These are phyloP conservation scores for Harpegnathos saltator DNA, from an alignment of 1,140 invertebrate genomes.

Conservation along the genomic window DNA sequence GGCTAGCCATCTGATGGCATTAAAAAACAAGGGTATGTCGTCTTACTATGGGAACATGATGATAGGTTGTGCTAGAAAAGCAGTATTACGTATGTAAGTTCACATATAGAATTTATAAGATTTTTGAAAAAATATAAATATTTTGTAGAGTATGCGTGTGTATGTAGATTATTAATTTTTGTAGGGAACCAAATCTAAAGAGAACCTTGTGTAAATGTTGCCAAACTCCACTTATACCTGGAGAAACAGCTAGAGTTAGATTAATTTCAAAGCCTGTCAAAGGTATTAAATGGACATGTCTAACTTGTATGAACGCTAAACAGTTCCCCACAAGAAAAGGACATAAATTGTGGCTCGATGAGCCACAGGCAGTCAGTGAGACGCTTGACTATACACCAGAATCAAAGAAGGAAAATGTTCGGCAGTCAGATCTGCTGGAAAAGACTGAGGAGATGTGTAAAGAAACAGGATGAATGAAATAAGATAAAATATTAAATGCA, in stretches of 20 bases:
- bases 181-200: slow-evolving; percentile 82
- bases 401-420: slow-evolving; percentile 4
- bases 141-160: slow-evolving; percentile 24
- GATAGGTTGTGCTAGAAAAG: slow-evolving; percentile 81
- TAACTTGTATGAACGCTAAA: slow-evolving; percentile 75
- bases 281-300: slow-evolving; percentile 79
- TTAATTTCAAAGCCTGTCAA: slow-evolving; percentile 80
- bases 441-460: no score
- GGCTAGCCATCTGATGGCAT: slow-evolving; percentile 79
- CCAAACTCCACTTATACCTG: slow-evolving; percentile 82
- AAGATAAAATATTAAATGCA: no score
- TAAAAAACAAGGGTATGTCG: slow-evolving; percentile 75
- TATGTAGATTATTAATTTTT: slow-evolving; percentile 41
- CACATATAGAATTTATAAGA: slow-evolving; percentile 3
- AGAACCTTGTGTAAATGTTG: slow-evolving; percentile 82
- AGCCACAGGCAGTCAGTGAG: slow-evolving; percentile 76
- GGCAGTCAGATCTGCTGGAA: not conserved
- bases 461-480: no score
- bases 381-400: slow-evolving; percentile 77
- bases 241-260: slow-evolving; percentile 82
- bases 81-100: slow-evolving; percentile 82
- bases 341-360: slow-evolving; percentile 81
- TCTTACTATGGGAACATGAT: slow-evolving; percentile 80
- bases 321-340: slow-evolving; percentile 78
- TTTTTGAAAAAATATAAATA: not conserved